Conservation (phyloP, 2,888 invertebrate genomes). For the Tetragonisca angustula region DNA sequence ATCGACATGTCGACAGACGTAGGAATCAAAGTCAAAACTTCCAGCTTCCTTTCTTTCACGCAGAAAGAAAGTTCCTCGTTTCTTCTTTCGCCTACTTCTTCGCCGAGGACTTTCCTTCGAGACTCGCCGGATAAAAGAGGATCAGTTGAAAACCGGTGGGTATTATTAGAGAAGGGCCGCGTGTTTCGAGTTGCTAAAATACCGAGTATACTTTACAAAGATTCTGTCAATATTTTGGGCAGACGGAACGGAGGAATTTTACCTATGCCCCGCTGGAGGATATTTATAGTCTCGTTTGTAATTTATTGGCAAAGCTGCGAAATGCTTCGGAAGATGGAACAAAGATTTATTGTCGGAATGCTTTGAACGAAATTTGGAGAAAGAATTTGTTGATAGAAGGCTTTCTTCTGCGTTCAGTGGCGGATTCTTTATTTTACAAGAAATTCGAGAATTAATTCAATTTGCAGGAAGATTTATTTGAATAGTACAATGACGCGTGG, state of each 20-base stretch:
- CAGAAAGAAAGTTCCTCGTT: not conserved
- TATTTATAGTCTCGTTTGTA: not conserved
- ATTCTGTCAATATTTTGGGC: slow-evolving; percentile 12
- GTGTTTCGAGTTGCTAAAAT: slow-evolving; percentile 2
- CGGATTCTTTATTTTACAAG: no score
- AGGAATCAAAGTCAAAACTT: not conserved
- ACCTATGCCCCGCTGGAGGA: not conserved
- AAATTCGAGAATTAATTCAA: no score
- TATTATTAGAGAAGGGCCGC: not conserved
- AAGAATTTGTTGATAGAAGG: no score
- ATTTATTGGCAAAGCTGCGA: not conserved
- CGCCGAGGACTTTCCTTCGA: not conserved
- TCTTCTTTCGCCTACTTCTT: no score
- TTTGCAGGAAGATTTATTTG: no score
- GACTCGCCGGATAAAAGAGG: not conserved
- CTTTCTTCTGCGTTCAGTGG: no score
- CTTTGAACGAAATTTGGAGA: not conserved
- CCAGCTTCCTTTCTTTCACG: not conserved
- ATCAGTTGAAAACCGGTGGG: not conserved
- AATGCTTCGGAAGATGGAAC: not conserved
- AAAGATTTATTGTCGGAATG: not conserved
- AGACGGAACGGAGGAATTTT: not conserved
- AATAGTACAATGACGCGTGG: no score
- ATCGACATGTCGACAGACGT: not conserved
- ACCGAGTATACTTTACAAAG: slow-evolving; percentile 1